A percentile compares a stretch with the other conserved stretches of the same genome.
Conservation (phyloP, 2,797 vertebrate genomes). For the Fratercula arctica region DNA sequence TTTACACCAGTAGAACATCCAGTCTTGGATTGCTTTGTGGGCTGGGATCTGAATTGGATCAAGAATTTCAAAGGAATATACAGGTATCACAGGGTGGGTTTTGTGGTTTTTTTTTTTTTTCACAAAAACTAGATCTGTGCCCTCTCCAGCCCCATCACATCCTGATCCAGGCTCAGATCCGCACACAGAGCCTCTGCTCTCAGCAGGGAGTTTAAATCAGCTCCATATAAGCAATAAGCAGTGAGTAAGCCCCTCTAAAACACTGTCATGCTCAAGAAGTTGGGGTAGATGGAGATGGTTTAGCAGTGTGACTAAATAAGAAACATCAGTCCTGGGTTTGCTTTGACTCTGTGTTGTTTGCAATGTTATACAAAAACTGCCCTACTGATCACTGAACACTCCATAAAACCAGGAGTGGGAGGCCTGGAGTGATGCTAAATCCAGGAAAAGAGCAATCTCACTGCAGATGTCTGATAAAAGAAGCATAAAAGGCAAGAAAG, state of each 20-base stretch:
- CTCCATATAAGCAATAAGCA: neutral
- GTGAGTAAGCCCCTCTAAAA: neutral
- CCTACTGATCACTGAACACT: neutral
- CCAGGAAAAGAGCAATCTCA: neutral
- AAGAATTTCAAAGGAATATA: neutral
- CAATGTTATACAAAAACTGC: neutral
- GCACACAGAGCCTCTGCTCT: neutral
- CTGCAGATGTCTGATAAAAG: neutral
- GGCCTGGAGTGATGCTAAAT: neutral
- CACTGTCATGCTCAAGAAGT: neutral
- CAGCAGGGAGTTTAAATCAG: neutral
- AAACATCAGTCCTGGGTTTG: neutral
- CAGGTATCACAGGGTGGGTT: neutral
- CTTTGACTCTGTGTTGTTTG: neutral
- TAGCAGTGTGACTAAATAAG: neutral
- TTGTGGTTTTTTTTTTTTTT: neutral
- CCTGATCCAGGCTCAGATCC: neutral
- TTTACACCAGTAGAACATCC: neutral
- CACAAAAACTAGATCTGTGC: neutral
- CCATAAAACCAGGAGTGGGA: conserved; percentile 7
- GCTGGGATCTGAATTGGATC: neutral
- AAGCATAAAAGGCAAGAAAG: neutral
- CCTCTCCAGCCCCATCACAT: neutral
- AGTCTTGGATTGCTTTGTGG: neutral
- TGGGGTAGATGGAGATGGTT: neutral